These are phyloP conservation scores for Saimiri boliviensis DNA, from an alignment of 2,113 vertebrate genomes.

Conservation along the genomic window DNA sequence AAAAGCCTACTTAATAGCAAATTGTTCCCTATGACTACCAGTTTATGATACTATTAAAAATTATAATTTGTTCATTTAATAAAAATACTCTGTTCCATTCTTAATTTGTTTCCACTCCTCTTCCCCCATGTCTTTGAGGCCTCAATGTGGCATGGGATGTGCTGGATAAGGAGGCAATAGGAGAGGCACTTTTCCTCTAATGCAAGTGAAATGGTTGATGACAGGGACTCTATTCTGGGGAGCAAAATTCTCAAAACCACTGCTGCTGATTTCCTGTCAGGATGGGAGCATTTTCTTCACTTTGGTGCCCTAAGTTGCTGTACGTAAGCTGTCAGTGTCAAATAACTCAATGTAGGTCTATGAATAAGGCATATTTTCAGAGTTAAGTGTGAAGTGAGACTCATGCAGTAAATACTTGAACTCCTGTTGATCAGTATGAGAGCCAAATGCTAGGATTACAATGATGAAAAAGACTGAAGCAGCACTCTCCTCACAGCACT, in stretches of 20 bases:
- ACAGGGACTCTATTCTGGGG: not conserved
- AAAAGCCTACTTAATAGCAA: not conserved
- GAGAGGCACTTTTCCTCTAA: not conserved
- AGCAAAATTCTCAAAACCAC: not conserved
- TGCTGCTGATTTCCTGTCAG: not conserved
- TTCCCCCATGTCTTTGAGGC: not conserved
- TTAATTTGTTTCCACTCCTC: not conserved
- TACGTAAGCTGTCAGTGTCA: not conserved
- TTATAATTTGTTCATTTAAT: not conserved
- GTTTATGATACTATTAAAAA: not conserved
- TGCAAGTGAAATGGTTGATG: not conserved
- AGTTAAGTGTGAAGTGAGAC: constrained; percentile 21
- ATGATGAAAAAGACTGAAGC: not conserved
- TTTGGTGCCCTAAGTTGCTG: not conserved
- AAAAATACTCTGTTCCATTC: not conserved
- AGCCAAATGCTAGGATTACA: constrained; percentile 14
- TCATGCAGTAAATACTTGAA: constrained; percentile 38
- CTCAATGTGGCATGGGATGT: not conserved
- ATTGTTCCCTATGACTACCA: not conserved
- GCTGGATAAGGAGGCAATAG: not conserved
- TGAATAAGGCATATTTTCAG: not conserved
- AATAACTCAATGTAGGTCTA: not conserved
- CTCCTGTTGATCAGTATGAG: not conserved
- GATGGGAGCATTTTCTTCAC: not conserved
- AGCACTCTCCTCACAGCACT: not conserved